phyloP scores from a whole-genome alignment of 92 coral and sea anemone species.

The Isaurus tuberculatus region DNA sequence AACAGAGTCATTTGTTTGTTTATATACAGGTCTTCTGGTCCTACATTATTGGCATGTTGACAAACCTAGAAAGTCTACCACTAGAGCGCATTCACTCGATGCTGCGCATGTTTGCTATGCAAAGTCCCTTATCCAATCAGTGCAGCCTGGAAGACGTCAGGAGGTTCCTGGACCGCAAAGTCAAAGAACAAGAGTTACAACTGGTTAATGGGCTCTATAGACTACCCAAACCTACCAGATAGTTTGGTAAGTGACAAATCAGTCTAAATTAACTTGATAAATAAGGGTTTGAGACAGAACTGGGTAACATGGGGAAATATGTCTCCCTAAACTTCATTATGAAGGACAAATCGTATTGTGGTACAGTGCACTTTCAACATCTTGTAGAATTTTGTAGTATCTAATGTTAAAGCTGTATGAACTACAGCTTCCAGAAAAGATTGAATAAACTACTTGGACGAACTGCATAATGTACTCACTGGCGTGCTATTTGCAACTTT shows the following conservation, averaged over 20 bases:
- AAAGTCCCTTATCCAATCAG: constrained; percentile 89
- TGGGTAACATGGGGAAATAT: no score
- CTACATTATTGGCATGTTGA: constrained; percentile 98
- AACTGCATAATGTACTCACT: no score
- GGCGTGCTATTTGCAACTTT: no score
- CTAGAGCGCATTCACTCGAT: constrained; percentile 97
- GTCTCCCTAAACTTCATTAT: no score
- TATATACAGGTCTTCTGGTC: constrained; percentile 93
- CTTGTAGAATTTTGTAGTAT: no score
- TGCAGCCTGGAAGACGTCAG: constrained; percentile 96
- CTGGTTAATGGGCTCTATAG: constrained; percentile 94
- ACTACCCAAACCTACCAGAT: constrained; percentile 90
- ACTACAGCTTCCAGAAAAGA: no score
- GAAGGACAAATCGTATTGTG: no score
- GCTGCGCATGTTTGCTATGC: constrained; percentile 99
- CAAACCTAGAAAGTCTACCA: constrained; percentile 97
- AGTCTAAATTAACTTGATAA: no score
- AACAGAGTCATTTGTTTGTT: not conserved
- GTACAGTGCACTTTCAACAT: no score
- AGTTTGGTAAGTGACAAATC: not conserved
- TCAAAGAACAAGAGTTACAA: constrained; percentile 93
- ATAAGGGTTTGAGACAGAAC: no score
- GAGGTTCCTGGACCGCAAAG: constrained; percentile 95
- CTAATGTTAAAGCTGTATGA: no score
- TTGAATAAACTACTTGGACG: no score